These are phyloP conservation scores for Tetragnatha versicolor DNA, from an alignment of 1,140 invertebrate genomes.

Conservation along the genomic window DNA sequence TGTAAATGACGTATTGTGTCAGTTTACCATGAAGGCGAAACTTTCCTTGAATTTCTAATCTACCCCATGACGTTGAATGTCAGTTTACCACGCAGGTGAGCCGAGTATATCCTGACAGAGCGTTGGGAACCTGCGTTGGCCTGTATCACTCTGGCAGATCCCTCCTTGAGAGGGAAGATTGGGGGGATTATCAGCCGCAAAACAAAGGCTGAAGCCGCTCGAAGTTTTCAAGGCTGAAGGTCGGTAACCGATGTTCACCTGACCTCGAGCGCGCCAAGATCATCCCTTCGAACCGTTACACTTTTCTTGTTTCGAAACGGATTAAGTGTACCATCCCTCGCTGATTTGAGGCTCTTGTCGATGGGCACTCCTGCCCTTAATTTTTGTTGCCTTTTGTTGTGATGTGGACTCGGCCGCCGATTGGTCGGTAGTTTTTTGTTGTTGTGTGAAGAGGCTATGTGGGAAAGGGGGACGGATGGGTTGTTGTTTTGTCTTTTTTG, in stretches of 20 bases:
- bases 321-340: background rate
- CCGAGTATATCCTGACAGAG: too few species aligned
- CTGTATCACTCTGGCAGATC: too few species aligned
- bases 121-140: too few species aligned
- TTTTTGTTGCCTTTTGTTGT: conserved; percentile 24
- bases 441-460: background rate
- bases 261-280: conserved; percentile 32
- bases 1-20: too few species aligned
- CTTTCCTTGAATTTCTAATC: too few species aligned
- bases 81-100: too few species aligned
- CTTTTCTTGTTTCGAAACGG: background rate
- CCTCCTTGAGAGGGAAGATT: too few species aligned
- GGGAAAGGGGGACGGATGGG: background rate
- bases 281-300: conserved; percentile 46
- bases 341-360: background rate
- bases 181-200: background rate
- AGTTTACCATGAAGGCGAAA: too few species aligned
- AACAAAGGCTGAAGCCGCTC: background rate
- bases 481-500: background rate
- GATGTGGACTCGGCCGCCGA: background rate
- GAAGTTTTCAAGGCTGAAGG: conserved; percentile 45
- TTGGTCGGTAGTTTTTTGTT: background rate
- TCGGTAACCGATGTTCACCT: conserved; percentile 46
- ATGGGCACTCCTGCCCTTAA: conserved; percentile 44
- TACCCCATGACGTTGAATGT: too few species aligned